phyloP scores from a whole-genome alignment of 2,888 invertebrate species.

The Orthosia gracilis region DNA sequence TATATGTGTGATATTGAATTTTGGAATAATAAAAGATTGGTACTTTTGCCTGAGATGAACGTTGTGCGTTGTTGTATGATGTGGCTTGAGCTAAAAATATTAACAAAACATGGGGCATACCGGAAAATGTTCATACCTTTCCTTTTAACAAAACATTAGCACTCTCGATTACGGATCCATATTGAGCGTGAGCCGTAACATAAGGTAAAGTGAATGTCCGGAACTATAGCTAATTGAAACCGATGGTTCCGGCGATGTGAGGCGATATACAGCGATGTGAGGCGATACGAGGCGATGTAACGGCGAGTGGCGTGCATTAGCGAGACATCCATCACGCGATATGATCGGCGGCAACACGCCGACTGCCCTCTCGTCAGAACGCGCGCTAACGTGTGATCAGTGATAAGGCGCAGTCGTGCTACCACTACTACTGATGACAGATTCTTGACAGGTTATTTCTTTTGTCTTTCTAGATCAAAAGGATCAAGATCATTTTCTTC shows the following conservation, averaged over 20 bases:
- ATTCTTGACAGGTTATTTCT: neutral
- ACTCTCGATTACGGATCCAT: neutral
- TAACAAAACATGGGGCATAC: too few relatives aligned
- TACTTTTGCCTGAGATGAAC: neutral
- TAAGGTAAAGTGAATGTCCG: conserved; percentile 26
- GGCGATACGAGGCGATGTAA: conserved; percentile 20
- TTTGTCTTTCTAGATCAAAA: neutral
- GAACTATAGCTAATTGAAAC: conserved; percentile 24
- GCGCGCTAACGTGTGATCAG: neutral
- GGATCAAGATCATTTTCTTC: neutral
- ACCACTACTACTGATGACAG: neutral
- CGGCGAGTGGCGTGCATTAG: conserved; percentile 32
- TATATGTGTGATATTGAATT: neutral
- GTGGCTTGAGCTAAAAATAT: too few relatives aligned
- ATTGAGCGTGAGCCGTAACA: conserved; percentile 16
- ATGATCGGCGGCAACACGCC: conserved; percentile 32
- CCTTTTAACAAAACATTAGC: neutral
- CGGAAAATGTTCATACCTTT: neutral
- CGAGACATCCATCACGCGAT: conserved; percentile 47
- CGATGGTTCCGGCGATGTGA: conserved; percentile 2
- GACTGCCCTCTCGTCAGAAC: conserved; percentile 3
- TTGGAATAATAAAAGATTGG: neutral
- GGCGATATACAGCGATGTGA: conserved; percentile 5
- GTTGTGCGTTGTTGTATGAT: too few relatives aligned
- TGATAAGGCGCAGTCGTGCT: neutral